phyloP scores from a whole-genome alignment of 2,888 invertebrate species.

The Xestia sexstrigata region DNA sequence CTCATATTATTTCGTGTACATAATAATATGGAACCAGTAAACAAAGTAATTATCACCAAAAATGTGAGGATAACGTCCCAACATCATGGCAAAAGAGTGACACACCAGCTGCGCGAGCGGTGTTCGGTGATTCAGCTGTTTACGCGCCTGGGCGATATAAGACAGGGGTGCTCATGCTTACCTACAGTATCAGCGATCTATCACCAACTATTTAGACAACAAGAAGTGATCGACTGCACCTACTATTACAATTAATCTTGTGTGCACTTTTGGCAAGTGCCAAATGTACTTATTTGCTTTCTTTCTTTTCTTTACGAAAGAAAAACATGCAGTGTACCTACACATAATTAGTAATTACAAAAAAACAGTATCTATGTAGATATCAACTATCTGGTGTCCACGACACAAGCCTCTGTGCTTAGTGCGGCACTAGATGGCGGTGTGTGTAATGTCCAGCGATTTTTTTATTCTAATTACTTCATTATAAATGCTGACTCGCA shows the following conservation, averaged over 20 bases:
- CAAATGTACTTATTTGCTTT: not conserved
- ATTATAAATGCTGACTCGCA: too few relatives aligned
- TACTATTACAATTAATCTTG: not conserved
- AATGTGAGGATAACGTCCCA: conserved; percentile 17
- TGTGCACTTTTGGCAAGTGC: not conserved
- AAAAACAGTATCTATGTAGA: too few relatives aligned
- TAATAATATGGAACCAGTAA: not conserved
- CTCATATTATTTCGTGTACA: not conserved
- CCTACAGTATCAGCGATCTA: not conserved
- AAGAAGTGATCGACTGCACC: not conserved
- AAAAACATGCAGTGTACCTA: too few relatives aligned
- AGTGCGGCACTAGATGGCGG: too few relatives aligned
- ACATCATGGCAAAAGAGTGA: conserved; percentile 18
- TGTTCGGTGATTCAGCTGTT: conserved; percentile 24
- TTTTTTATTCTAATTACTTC: too few relatives aligned
- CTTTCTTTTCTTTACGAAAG: too few relatives aligned
- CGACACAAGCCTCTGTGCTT: too few relatives aligned
- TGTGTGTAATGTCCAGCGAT: too few relatives aligned
- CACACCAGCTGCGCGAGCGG: conserved; percentile 8
- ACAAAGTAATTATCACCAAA: conserved; percentile 33
- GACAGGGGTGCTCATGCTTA: not conserved
- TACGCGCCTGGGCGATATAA: not conserved
- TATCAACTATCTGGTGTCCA: too few relatives aligned
- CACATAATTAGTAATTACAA: too few relatives aligned
- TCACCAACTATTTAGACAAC: not conserved